Percentiles rank a stretch among this genome's conserved stretches.
These are phyloP conservation scores for Drosophila nr. perissopoda DNA, from an alignment of 2,888 invertebrate genomes.

Conservation along the genomic window DNA sequence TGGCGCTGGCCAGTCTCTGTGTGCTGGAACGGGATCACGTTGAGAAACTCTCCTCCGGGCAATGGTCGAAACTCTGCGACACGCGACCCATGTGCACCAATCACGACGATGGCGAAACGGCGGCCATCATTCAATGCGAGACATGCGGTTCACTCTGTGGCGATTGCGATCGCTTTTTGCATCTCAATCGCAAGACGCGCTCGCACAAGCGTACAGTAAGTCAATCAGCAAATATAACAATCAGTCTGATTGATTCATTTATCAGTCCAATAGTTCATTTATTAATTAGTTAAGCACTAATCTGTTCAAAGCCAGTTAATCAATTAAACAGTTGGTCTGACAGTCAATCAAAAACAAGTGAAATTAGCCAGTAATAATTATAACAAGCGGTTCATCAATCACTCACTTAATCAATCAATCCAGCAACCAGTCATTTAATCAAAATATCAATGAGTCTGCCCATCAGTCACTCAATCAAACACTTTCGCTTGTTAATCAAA, in stretches of 20 bases:
- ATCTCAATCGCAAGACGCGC: constrained; percentile 94
- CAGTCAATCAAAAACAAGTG: background rate
- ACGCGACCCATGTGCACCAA: constrained; percentile 94
- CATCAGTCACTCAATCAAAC: background rate
- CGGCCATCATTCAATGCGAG: constrained; percentile 96
- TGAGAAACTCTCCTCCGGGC: constrained; percentile 91
- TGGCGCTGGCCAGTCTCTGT: constrained; percentile 96
- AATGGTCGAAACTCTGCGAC: constrained; percentile 89
- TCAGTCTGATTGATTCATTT: background rate
- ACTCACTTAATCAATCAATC: background rate
- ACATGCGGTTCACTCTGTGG: constrained; percentile 96
- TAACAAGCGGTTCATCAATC: background rate
- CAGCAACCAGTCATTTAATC: background rate
- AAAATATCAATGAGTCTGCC: background rate
- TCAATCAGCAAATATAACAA: constrained; percentile 1
- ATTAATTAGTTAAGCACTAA: background rate
- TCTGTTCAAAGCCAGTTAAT: background rate
- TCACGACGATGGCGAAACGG: constrained; percentile 97
- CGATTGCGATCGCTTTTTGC: constrained; percentile 98
- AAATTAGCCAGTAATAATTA: background rate
- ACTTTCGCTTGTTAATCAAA: background rate
- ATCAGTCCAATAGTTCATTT: background rate
- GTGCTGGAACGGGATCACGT: constrained; percentile 96
- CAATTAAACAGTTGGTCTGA: background rate
- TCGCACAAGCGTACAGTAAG: constrained; percentile 89